Evolutionary conservation across 2,113 vertebrate species (phyloP).

Genomic region (Anolis sagrei): DNA sequence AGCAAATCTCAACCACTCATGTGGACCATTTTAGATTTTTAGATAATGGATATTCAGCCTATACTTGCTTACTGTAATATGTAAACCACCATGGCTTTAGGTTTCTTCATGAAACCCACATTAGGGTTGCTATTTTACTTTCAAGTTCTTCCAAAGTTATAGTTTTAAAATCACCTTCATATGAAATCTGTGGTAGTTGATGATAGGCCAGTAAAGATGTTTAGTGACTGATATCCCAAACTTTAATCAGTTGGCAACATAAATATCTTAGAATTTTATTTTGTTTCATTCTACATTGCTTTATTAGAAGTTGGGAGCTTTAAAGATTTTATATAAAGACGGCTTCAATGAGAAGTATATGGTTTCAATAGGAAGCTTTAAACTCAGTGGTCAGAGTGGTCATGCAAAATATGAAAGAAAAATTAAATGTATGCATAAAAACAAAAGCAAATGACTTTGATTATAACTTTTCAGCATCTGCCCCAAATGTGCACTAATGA

Average conservation of each 20-base stretch:
- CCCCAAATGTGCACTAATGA: constrained; percentile 56
- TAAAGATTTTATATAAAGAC: neutral
- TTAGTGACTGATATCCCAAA: neutral
- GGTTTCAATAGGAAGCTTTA: neutral
- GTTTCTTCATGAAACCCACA: neutral
- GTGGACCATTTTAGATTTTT: no score
- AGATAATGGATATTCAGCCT: no score
- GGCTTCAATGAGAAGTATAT: constrained; percentile 19
- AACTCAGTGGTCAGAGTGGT: neutral
- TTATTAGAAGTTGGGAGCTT: neutral
- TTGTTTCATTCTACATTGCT: neutral
- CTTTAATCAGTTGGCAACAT: neutral
- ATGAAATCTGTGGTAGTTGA: neutral
- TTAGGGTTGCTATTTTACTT: neutral
- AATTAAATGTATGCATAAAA: constrained; percentile 46
- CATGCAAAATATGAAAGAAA: constrained; percentile 36
- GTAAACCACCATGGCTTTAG: neutral
- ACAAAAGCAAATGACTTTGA: constrained; percentile 54
- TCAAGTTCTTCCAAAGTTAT: neutral
- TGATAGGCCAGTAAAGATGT: neutral
- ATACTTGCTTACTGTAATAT: no score
- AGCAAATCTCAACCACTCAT: no score
- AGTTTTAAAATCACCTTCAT: neutral
- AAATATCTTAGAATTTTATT: neutral
- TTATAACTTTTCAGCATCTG: constrained; percentile 46